Percentiles rank a stretch among this genome's conserved stretches.
Evolutionary conservation across 2,113 vertebrate genomes (phyloP).

Genomic region (Myrmecobius fasciatus): DNA sequence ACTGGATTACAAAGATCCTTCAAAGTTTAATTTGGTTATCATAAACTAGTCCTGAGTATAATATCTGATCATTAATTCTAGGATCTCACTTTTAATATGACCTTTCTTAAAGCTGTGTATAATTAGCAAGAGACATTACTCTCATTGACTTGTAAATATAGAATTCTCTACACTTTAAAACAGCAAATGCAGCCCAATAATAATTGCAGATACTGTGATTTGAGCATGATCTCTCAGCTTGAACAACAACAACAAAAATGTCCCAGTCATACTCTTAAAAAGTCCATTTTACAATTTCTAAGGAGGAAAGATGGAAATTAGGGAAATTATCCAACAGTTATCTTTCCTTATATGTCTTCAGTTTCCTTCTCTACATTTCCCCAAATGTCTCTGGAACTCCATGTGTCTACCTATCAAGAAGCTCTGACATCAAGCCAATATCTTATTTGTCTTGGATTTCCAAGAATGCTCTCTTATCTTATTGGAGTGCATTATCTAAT

Average conservation of each 20-base stretch:
- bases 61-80: background rate
- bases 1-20: background rate
- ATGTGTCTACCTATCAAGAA: background rate
- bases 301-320: background rate
- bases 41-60: background rate
- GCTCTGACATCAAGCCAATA: background rate
- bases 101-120: background rate
- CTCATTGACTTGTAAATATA: background rate
- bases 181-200: background rate
- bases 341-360: background rate
- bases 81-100: background rate
- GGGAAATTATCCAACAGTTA: background rate
- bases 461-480: background rate
- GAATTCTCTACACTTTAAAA: background rate
- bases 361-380: background rate
- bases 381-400: background rate
- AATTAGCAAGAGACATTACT: background rate
- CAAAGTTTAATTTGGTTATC: background rate
- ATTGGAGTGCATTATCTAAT: background rate
- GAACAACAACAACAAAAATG: background rate
- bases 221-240: background rate
- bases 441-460: background rate
- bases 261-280: background rate
- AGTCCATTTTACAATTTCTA: background rate
- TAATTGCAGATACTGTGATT: background rate